Base-by-base conservation (phyloP, 2,797 vertebrate genomes). In the Fistularia commersonii region DNA sequence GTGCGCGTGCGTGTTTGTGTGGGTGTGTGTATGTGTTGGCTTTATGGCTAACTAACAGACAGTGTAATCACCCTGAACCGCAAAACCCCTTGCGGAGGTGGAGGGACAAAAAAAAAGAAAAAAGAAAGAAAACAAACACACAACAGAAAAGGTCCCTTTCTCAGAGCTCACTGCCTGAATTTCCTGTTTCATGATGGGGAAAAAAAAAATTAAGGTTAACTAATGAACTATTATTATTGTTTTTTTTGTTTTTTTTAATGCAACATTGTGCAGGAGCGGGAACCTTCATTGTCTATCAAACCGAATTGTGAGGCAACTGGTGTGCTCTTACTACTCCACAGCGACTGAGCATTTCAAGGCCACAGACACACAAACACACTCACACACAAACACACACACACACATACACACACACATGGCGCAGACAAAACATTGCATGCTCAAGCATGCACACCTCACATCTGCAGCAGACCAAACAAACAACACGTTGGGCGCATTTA, bases 11-110 rank as follows among this genome's bases (percentile, higher is more conserved):
- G 61, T 66, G 40, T 51, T n/a, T 59, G 44, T 50, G 54, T 48
- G 23, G 51, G 54, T 48, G 43, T 69, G 48, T 51, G 42, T 56
- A 39, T 48, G 45, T 54, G 32, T 61, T 47, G 66, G 76, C 69
- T 80, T 80, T 88, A 81, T 81, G 70, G 69, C 72, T 51, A 67
- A 61, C 76, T 77, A 83, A 67, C 77, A 83, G 81, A 85, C 78
- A 68, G 79, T 83, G 79, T 76, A 82, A 87, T 87, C 76, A 72
- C 64, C 54, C 51, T 58, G 32, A 58, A 80, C 79, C 50, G 7
- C 74, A 74, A 72, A 66, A 58, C 41, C 58, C 51, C 56, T 65
- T 47, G 74, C 59, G 72, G 69, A 52, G 15, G 39, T 35, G 6
- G 34, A 8, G 41, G 7, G 11, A 12, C 8, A 48, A 37, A 57